Evolutionary conservation across 2,797 vertebrate genomes (phyloP).

Genomic region (Platyrinchus mystaceus): DNA sequence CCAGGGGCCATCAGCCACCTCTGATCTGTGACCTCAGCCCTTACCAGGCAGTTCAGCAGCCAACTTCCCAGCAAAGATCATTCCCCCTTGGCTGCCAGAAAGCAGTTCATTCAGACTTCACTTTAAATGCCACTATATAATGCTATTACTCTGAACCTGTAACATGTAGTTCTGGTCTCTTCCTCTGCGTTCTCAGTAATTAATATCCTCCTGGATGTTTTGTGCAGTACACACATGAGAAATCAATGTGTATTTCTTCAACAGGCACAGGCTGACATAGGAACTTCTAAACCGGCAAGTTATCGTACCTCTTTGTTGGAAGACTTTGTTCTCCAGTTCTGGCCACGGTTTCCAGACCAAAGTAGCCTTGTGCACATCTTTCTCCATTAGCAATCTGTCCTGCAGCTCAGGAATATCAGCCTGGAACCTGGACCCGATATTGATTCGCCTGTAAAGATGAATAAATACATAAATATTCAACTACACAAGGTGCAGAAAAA

Average conservation of each 20-base stretch:
- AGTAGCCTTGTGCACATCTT: slow-evolving; percentile 82
- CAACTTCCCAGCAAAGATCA: not conserved
- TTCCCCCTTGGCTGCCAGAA: not conserved
- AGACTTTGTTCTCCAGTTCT: slow-evolving; percentile 79
- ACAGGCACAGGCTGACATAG: not conserved
- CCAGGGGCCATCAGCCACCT: not conserved
- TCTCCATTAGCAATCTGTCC: slow-evolving; percentile 58
- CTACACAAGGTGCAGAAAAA: not conserved
- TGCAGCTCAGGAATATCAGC: slow-evolving; percentile 85
- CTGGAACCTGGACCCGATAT: slow-evolving; percentile 88
- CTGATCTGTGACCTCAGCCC: not conserved
- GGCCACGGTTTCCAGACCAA: slow-evolving; percentile 87
- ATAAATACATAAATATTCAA: not conserved
- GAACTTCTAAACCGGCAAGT: not conserved
- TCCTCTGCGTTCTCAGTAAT: not conserved
- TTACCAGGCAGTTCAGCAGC: not conserved
- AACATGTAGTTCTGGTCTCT: not conserved
- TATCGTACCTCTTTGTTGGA: slow-evolving; percentile 84
- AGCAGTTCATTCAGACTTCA: not conserved
- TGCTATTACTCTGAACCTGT: not conserved
- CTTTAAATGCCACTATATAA: not conserved
- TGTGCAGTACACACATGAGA: not conserved
- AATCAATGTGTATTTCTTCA: not conserved
- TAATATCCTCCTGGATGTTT: not conserved
- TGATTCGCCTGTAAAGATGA: slow-evolving; percentile 83